phyloP scores from a whole-genome alignment of 2,888 invertebrate species.

The Lepidocyrtinus sp. region DNA sequence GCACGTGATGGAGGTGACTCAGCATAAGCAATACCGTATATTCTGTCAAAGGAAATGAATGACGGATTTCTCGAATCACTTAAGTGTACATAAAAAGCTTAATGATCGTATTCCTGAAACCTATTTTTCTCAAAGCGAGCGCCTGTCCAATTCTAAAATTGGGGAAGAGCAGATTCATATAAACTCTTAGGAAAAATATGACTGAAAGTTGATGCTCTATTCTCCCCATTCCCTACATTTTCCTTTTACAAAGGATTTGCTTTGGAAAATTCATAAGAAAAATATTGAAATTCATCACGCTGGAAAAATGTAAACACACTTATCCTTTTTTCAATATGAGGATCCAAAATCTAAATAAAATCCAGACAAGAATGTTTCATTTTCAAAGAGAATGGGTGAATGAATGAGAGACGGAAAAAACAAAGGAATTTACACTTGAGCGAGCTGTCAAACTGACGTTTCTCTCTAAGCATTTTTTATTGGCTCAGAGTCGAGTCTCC shows the following conservation, averaged over 20 bases:
- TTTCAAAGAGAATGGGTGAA: conserved; percentile 24
- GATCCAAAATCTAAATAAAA: conserved; percentile 34
- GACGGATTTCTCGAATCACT: conserved; percentile 22
- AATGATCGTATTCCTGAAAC: conserved; percentile 45
- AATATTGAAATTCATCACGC: conserved; percentile 18
- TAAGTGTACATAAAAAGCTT: conserved; percentile 19
- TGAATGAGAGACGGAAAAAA: conserved; percentile 50
- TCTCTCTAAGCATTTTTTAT: conserved; percentile 41
- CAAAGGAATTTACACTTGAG: conserved; percentile 64
- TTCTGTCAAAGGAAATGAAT: neutral
- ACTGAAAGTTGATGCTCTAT: no score
- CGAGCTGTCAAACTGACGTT: conserved; percentile 60
- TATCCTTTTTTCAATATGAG: conserved; percentile 40
- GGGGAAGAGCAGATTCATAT: no score
- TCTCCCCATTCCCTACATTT: no score
- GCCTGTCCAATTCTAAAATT: neutral
- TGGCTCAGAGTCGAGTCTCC: no score
- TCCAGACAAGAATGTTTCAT: conserved; percentile 12
- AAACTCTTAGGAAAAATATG: no score
- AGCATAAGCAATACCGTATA: conserved; percentile 3
- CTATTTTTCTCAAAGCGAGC: neutral
- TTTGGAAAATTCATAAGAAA: no score
- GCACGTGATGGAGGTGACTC: conserved; percentile 21
- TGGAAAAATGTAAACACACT: conserved; percentile 52
- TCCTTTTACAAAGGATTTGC: no score